These are phyloP conservation scores for Hirudinaria manillensis DNA, from an alignment of 2,888 invertebrate species.

Conservation along the genomic window DNA sequence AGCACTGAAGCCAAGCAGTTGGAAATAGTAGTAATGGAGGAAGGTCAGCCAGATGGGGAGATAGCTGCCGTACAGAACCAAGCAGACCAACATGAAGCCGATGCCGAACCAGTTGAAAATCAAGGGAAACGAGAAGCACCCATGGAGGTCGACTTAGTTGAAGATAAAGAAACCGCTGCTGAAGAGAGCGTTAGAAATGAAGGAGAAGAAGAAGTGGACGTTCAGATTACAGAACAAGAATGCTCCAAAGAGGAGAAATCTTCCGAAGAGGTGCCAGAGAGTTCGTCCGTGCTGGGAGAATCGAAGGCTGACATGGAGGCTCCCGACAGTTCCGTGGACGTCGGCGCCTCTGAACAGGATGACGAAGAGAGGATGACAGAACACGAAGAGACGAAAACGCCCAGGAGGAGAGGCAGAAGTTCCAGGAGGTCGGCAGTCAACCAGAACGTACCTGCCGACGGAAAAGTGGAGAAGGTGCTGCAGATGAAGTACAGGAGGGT, in stretches of 20 bases:
- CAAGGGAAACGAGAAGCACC: too few relatives aligned
- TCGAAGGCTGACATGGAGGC: not conserved
- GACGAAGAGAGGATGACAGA: not conserved
- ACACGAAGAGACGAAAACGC: not conserved
- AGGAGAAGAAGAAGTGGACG: not conserved
- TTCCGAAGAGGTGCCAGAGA: too few relatives aligned
- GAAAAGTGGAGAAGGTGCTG: not conserved
- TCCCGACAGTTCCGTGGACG: not conserved
- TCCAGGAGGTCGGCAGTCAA: not conserved
- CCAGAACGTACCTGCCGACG: not conserved
- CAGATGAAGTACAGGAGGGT: constrained; percentile 12
- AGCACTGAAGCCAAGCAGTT: too few relatives aligned
- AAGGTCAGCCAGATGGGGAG: too few relatives aligned
- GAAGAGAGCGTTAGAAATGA: not conserved
- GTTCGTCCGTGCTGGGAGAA: not conserved
- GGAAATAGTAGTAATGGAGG: too few relatives aligned
- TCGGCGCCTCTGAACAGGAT: not conserved
- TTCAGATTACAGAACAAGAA: not conserved
- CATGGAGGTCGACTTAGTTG: not conserved
- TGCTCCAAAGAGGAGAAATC: too few relatives aligned
- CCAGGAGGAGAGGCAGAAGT: not conserved
- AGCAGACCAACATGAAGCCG: too few relatives aligned
- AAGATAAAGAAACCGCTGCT: not conserved
- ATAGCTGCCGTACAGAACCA: too few relatives aligned
- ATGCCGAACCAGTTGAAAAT: too few relatives aligned